Evolutionary conservation across 2,113 vertebrate genomes (phyloP).

Genomic region (Gymnobelideus leadbeateri): DNA sequence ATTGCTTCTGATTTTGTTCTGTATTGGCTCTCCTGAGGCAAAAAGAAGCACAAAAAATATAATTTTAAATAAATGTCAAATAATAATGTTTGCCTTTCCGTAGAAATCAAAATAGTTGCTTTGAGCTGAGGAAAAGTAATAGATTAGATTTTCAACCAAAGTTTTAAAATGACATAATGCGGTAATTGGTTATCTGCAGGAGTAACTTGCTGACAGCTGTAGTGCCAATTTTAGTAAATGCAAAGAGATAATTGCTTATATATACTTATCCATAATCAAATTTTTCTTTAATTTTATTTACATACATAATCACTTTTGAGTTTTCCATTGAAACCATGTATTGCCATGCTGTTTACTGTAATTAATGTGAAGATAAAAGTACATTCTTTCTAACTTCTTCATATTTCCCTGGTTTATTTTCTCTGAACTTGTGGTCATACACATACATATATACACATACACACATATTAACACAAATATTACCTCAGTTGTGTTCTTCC

Average conservation of each 20-base stretch:
- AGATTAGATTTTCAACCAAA: neutral
- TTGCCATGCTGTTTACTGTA: neutral
- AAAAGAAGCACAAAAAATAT: neutral
- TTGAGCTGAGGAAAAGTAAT: neutral
- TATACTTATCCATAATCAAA: slow-evolving; percentile 8
- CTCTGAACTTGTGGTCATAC: neutral
- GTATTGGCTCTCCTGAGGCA: neutral
- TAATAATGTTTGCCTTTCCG: neutral
- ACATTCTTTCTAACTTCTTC: neutral
- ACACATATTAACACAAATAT: neutral
- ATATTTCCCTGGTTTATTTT: neutral
- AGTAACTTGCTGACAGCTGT: slow-evolving; percentile 3
- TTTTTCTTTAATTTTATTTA: slow-evolving; percentile 9
- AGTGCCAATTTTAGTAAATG: slow-evolving; percentile 9
- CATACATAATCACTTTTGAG: slow-evolving; percentile 3
- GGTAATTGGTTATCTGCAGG: slow-evolving; percentile 3
- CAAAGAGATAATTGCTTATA: slow-evolving; percentile 11
- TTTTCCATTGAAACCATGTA: neutral
- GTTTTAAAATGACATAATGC: slow-evolving; percentile 3
- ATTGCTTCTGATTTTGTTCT: neutral
- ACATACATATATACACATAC: neutral
- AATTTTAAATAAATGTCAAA: neutral
- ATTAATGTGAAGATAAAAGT: neutral
- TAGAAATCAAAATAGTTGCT: slow-evolving; percentile 2
- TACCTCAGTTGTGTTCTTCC: neutral